Evolutionary conservation across 92 coral and sea anemone genomes (phyloP).

Genomic region (Montipora capitata): DNA sequence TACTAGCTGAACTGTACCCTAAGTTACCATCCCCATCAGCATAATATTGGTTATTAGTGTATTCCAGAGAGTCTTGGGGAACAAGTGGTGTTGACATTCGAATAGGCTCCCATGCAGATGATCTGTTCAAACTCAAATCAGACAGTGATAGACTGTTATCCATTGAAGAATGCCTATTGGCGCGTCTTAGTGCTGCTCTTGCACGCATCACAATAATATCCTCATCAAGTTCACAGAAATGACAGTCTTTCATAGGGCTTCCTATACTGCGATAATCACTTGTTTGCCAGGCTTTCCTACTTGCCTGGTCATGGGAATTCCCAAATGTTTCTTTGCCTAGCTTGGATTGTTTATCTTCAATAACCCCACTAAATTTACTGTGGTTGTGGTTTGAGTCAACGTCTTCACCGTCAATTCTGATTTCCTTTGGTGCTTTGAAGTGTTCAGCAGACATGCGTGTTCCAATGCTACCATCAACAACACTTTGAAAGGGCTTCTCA

Average conservation of each 20-base stretch:
- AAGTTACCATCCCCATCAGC: constrained; percentile 41
- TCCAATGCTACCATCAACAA: background rate
- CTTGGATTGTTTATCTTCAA: background rate
- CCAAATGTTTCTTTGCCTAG: background rate
- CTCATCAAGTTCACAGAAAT: constrained; percentile 70
- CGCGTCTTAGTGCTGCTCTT: constrained; percentile 83
- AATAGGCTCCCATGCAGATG: constrained; percentile 88
- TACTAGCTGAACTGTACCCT: constrained; percentile 52
- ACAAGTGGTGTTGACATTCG: constrained; percentile 89
- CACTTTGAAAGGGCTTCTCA: background rate
- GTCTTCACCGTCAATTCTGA: constrained; percentile 10
- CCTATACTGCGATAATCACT: constrained; percentile 1
- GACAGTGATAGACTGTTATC: constrained; percentile 30
- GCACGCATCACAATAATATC: constrained; percentile 82
- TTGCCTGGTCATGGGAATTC: background rate
- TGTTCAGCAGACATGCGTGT: background rate
- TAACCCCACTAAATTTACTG: background rate
- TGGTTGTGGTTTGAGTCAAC: constrained; percentile 1
- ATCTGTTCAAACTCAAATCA: constrained; percentile 53
- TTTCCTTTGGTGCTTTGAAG: background rate
- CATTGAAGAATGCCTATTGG: constrained; percentile 63
- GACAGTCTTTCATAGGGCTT: constrained; percentile 13
- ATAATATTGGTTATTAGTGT: constrained; percentile 20
- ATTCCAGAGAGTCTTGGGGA: background rate
- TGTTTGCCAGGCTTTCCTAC: constrained; percentile 19